Conservation (phyloP, 1,140 invertebrate species). For the Heliconius hewitsoni region DNA sequence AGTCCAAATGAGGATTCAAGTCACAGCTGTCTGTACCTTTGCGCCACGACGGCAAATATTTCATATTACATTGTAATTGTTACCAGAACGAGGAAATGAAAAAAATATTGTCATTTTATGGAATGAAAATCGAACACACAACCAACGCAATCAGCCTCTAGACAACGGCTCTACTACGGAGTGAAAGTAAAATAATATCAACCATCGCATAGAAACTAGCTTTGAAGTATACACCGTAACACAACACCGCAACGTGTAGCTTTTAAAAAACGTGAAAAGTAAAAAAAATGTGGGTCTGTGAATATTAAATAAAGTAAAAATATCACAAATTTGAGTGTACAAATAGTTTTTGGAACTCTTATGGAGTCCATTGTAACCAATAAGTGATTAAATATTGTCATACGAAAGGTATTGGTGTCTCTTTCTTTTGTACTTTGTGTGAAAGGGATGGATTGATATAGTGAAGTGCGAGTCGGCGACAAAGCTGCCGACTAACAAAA, state of each 20-base stretch:
- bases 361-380: conserved; percentile 62
- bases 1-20: no score
- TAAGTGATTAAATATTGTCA: conserved; percentile 71
- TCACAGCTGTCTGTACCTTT: no score
- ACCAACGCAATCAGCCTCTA: no score
- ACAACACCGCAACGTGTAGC: conserved; percentile 23
- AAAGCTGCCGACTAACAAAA: conserved; percentile 77
- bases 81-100: no score
- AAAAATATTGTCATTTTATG: no score
- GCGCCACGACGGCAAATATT: no score
- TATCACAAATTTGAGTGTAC: conserved; percentile 51
- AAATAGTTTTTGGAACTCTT: conserved; percentile 50
- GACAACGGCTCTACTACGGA: no score
- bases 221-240: conserved; percentile 3
- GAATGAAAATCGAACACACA: no score
- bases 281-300: conserved; percentile 40
- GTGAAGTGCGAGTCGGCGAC: conserved; percentile 54
- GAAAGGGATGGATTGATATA: conserved; percentile 43
- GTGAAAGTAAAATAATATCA: background rate
- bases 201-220: background rate
- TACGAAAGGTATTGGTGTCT: conserved; percentile 43
- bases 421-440: conserved; percentile 31
- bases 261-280: conserved; percentile 35
- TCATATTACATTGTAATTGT: no score
- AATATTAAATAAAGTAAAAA: conserved; percentile 48